A percentile compares a stretch with the other conserved stretches of the same genome.
Evolutionary conservation across 2,113 vertebrate species (phyloP).

Genomic region (Mirounga angustirostris): DNA sequence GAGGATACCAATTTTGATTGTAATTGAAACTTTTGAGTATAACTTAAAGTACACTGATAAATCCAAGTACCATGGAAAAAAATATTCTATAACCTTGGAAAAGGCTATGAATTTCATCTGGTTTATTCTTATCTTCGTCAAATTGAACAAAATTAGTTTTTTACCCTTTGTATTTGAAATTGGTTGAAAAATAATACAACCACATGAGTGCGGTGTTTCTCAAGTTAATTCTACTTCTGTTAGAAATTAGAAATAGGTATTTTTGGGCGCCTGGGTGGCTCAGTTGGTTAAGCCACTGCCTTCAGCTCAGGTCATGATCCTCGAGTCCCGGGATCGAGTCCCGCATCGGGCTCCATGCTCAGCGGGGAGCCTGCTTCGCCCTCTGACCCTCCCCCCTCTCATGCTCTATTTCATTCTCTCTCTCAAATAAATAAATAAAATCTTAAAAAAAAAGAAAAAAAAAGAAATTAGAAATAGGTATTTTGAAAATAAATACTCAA

Average conservation of each 20-base stretch:
- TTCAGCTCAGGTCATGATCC: too few species aligned
- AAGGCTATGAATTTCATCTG: not conserved
- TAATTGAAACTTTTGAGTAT: slow-evolving; percentile 15
- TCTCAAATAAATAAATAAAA: too few species aligned
- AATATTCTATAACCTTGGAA: not conserved
- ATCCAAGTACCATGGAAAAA: slow-evolving; percentile 35
- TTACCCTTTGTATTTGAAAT: not conserved
- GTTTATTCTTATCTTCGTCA: not conserved
- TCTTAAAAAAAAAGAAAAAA: too few species aligned
- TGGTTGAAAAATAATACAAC: slow-evolving; percentile 28
- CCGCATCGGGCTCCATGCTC: too few species aligned
- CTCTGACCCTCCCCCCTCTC: too few species aligned
- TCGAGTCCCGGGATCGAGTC: too few species aligned
- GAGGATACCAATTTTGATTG: slow-evolving; percentile 55
- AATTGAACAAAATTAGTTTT: slow-evolving; percentile 11
- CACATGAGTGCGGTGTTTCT: not conserved
- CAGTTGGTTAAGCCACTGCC: too few species aligned
- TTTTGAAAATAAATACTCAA: not conserved
- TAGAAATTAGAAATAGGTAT: slow-evolving; percentile 12
- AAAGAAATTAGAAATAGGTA: not conserved
- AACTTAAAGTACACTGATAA: slow-evolving; percentile 52
- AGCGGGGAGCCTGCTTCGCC: too few species aligned
- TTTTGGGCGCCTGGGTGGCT: not conserved
- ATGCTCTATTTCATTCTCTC: too few species aligned
- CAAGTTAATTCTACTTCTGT: not conserved